Base-by-base conservation (phyloP, 2,888 invertebrate species). In the Cataglyphis albicans region DNA sequence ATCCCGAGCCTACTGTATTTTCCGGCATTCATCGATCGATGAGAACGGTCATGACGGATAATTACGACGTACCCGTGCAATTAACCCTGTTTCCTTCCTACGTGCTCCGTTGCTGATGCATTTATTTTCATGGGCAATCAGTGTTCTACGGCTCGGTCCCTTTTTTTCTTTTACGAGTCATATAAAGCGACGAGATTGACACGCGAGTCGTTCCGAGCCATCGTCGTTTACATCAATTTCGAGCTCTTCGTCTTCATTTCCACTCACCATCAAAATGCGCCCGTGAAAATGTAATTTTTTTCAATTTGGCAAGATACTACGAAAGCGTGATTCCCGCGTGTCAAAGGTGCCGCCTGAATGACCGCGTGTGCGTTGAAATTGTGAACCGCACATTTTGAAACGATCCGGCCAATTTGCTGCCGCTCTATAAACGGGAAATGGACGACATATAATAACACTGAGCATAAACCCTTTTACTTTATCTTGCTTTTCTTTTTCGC, bases 41-140 rank as follows among this genome's bases (percentile, higher is more conserved):
- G 44, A 75, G 78, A 61, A 64, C 68, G 63, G 82, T 76, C 76
- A 35, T 78, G 38, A 55, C 7, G 72, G 57, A 61, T 84, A 84
- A 87, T 87, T 87, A 82, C 84, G 73, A 82, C 76, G 81, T 68
- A 73, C 68, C 76, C 32, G 32, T 65, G 59, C 64, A 83, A 83
- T 85, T 83, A 81, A 67, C 67, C 55, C 65, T 52, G 75, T 65
- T 64, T 65, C 67, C 52, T 68, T 25, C 29, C 67, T 72, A 68
- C 72, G 73, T 74, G 74, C 32, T 67, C 57, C 55, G 52, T 21
- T 41, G 75, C 61, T 67, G 61, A 59, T 68, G 81, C 84, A 80
- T 84, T 85, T 80, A 86, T 81, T 82, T 83, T 83, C 76, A 78
- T 73, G 87, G 85, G 65, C 68, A 76, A 81, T 70, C 76, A 70